Percentiles rank a stretch among this genome's conserved stretches.
phyloP scores from a whole-genome alignment of 2,888 invertebrate genomes.

The Aspidiotus rigidus region DNA sequence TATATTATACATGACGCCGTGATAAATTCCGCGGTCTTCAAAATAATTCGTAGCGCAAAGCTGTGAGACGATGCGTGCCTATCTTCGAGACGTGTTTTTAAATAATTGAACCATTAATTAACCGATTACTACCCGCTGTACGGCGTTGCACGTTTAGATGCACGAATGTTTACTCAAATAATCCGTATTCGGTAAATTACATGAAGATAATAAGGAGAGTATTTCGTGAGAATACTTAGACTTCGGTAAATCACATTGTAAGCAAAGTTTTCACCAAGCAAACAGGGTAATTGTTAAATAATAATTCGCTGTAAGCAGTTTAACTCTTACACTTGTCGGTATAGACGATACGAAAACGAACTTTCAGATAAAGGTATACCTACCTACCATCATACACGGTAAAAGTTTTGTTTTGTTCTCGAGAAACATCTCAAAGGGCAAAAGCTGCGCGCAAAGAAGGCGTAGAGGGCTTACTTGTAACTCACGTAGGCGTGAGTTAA shows the following conservation, averaged over 20 bases:
- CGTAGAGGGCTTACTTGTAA: no score
- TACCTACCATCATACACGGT: no score
- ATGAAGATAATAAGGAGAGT: background rate
- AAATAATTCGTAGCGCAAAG: no score
- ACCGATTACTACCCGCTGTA: background rate
- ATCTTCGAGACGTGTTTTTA: background rate
- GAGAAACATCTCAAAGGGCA: no score
- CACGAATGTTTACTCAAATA: background rate
- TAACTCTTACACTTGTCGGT: conserved; percentile 1
- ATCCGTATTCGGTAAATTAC: background rate
- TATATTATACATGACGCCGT: no score
- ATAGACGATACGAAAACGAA: background rate
- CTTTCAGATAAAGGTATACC: background rate
- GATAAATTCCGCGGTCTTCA: no score
- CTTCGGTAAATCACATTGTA: background rate
- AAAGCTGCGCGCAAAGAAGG: no score
- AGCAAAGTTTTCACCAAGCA: conserved; percentile 1
- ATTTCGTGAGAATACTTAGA: background rate
- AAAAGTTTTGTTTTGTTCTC: no score
- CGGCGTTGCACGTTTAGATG: background rate
- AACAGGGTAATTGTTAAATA: conserved; percentile 12
- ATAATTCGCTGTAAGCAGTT: conserved; percentile 13
- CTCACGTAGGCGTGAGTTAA: no score
- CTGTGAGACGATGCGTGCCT: no score
- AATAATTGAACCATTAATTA: conserved; percentile 1